Base-by-base conservation (phyloP, 1,140 invertebrate genomes). In the Sminthurides bifidus region DNA sequence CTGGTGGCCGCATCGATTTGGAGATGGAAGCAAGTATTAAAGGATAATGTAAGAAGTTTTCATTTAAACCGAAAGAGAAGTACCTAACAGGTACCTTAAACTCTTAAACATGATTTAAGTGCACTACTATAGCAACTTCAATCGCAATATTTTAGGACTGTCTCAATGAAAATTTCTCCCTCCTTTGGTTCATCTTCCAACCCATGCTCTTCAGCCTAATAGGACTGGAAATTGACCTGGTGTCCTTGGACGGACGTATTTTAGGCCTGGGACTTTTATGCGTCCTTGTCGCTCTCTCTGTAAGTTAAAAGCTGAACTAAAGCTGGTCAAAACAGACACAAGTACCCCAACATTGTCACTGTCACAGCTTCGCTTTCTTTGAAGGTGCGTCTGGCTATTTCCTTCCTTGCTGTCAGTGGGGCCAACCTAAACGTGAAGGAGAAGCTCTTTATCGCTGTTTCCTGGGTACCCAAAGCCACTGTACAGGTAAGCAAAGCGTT, bases 381-480 rank as follows among this genome's bases (percentile, higher is more conserved):
- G n/a, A 38, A 64, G 8, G 54, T 76, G 10, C 66, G 76, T n/a
- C 58, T 75, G 27, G 26, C 71, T 12, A 69, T 72, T 4, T 69
- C 76, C 10, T 74, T 71, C 60, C 51, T 76, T 19, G 68, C 69
- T 6, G 71, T 76, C 21, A 67, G 69, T 54, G 67, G 70, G n/a
- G 69, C 69, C 49, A 81, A 81, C 41, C 68, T 78, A 10, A 74
- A 3, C 19, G n/a, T 67, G 2, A 74, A 69, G 59, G 76, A 77
- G 63, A 67, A 67, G 49, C 19, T 76, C 15, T 77, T 77, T 64
- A 67, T 76, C 23, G 66, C 74, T 6, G 33, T 78, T 40, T 72
- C 75, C 15, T 78, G 77, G 76, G 63, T 78, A 17, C 76, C 77
- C 1, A 78, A 79, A 65, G 77, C 72, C 21, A 73, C 73, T 43